These are phyloP conservation scores for Drosophila subquinaria DNA, from an alignment of 2,888 invertebrate genomes.

Conservation along the genomic window DNA sequence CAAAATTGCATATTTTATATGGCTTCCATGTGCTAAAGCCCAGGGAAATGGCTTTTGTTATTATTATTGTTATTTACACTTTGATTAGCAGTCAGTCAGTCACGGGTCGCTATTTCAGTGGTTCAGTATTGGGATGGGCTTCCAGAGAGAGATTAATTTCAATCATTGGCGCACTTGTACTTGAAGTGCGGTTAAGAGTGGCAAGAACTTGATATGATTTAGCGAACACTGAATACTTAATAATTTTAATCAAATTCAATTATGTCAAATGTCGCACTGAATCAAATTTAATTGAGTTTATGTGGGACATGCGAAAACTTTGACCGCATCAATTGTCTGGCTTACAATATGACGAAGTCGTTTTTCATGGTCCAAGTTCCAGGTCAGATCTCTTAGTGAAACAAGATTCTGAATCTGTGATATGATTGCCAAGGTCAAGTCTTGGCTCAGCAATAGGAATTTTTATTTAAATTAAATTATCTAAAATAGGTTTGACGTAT, in stretches of 20 bases:
- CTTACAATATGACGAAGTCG: neutral
- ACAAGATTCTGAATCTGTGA: neutral
- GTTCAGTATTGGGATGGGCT: neutral
- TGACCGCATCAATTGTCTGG: constrained; percentile 16
- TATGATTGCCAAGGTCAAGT: neutral
- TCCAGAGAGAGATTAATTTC: constrained; percentile 30
- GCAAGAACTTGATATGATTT: constrained; percentile 29
- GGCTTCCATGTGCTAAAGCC: constrained; percentile 56
- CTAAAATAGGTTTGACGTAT: constrained; percentile 13
- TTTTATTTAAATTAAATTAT: constrained; percentile 10
- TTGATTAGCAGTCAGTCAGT: constrained; percentile 34
- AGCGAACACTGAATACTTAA: constrained; percentile 7
- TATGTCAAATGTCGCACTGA: constrained; percentile 34
- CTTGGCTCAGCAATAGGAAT: neutral
- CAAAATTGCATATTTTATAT: constrained; percentile 60
- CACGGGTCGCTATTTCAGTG: constrained; percentile 21
- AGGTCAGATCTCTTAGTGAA: constrained; percentile 24
- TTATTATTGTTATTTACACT: constrained; percentile 35
- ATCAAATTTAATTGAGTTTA: constrained; percentile 35
- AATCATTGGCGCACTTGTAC: constrained; percentile 27
- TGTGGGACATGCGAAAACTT: constrained; percentile 22
- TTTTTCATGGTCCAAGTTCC: constrained; percentile 40
- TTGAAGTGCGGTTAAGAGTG: constrained; percentile 47
- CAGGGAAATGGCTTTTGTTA: constrained; percentile 17
- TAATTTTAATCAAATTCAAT: constrained; percentile 43